Base-by-base conservation (phyloP, 2,888 invertebrate species). In the Myathropa florea region DNA sequence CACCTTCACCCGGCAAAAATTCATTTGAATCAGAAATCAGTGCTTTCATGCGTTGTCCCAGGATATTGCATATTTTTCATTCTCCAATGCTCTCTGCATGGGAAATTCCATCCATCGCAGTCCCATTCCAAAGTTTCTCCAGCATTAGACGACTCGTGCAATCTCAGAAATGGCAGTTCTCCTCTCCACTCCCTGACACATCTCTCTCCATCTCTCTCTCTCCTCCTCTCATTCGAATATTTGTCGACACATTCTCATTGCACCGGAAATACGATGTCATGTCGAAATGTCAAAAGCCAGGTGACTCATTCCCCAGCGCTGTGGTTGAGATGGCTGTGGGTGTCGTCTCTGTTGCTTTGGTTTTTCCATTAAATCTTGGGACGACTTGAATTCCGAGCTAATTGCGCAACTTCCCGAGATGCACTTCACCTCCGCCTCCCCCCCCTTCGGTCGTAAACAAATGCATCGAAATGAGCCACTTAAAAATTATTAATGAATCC, bases 401-500 rank as follows among this genome's bases (percentile, higher is more conserved):
- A 83, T 83, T 78, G 78, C 68, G 46, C 39, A 78, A 63, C 55
- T 78, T 83, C 57, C 24, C 61, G n/a, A 10, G 21, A 7, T 46
- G 46, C 46, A 46, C 7, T 18, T n/a, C 2, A 18, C 18, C 18
- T 46, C 6, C 14, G 4, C 14, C 9, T 10, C 9, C 30, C 33
- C n/a, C n/a, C 39, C n/a, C 3, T 6, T 46, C 18, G 2, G 46
- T 18, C 18, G 18, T 46, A 46, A 46, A 46, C 46, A 46, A 46
- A 46, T 18, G n/a, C 83, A 68, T 70, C 64, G 68, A 83, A 83
- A 80, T 24, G 79, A 76, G 75, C 65, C 65, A 75, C 71, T 84
- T 80, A 60, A 76, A 81, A 84, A 76, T 81, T 76, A 84, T 84
- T 76, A 84, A 84, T 84, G 81, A 76, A 55, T 72, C 81, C 10